Base-by-base conservation (phyloP, 2,113 vertebrate genomes). In the Panurus biarmicus region DNA sequence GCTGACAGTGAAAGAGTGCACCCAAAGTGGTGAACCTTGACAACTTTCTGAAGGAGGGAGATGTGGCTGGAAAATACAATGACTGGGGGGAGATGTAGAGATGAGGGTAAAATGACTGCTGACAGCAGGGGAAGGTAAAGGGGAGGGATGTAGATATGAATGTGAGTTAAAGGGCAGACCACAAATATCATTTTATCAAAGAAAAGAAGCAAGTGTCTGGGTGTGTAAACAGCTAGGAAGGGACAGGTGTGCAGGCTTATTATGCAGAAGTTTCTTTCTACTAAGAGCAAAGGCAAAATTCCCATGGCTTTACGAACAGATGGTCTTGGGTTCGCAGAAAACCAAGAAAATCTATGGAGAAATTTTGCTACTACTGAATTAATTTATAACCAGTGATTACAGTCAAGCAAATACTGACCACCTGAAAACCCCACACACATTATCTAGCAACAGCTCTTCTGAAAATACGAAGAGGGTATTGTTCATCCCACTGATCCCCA, bases 401-500 rank as follows among this genome's bases (percentile, higher is more conserved):
- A 76, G 9, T 17, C 67, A 35, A 36, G 17, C 35, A 73, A 54
- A 79, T 42, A 44, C 11, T 31, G 50, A 66, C 5, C 18, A 36
- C n/a, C 21, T 70, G 50, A 62, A 95, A 93, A 71, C 22, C 29
- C 16, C 16, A 0, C 2, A 10, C 23, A 66, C 7, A 26, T 45
- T 73, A 47, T 33, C 35, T 74, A 51, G 47, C 31, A 10, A 83
- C 13, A 83, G 6, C 6, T 60, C 36, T 29, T 15, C 33, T 28
- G 26, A 76, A 79, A 79, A 66, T 33, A 12, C 9, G 53, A 24
- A 45, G 25, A 35, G 8, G n/a, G 15, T 51, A 29, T 31, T 42
- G 7, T 10, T 25, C 6, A 17, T 44, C 1, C 3, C 17, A 0
- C 2, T 0, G 1, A 2, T 36, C 14, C 23, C 11, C 21, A 60